Conservation (phyloP, 2,113 vertebrate species). For the Paracanthobrama guichenoti region DNA sequence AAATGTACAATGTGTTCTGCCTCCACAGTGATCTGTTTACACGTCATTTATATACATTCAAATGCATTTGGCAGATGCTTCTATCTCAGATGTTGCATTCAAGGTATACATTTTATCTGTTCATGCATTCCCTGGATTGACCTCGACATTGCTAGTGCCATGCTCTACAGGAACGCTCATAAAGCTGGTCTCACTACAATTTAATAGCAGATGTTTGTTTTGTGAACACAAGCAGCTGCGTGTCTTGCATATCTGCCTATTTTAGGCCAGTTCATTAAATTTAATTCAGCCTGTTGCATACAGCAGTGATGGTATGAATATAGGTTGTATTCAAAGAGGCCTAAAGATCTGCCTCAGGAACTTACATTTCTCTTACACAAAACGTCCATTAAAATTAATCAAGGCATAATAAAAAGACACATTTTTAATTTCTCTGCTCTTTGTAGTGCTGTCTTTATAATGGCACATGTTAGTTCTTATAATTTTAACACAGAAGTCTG, state of each 20-base stretch:
- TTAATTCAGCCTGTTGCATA: not conserved
- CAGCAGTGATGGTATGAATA: not conserved
- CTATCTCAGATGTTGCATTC: not conserved
- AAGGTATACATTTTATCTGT: not conserved
- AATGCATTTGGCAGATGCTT: not conserved
- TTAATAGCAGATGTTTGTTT: not conserved
- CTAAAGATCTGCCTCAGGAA: not conserved
- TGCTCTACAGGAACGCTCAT: not conserved
- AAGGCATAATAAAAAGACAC: not conserved
- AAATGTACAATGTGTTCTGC: not conserved
- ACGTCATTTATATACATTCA: not conserved
- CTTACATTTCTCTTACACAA: not conserved
- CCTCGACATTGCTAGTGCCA: not conserved
- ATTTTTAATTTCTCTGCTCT: not conserved
- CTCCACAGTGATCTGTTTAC: not conserved
- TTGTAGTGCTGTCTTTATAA: not conserved
- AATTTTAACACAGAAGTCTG: not conserved
- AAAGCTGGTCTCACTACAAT: not conserved
- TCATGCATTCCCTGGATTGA: not conserved
- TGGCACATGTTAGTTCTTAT: not conserved
- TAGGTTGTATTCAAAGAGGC: not conserved
- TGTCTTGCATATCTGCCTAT: not conserved
- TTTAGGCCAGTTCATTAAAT: not conserved
- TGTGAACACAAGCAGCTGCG: not conserved
- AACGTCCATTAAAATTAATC: not conserved